Evolutionary conservation across 2,797 vertebrate genomes (phyloP).

Genomic region (Lepilemur ruficaudatus): DNA sequence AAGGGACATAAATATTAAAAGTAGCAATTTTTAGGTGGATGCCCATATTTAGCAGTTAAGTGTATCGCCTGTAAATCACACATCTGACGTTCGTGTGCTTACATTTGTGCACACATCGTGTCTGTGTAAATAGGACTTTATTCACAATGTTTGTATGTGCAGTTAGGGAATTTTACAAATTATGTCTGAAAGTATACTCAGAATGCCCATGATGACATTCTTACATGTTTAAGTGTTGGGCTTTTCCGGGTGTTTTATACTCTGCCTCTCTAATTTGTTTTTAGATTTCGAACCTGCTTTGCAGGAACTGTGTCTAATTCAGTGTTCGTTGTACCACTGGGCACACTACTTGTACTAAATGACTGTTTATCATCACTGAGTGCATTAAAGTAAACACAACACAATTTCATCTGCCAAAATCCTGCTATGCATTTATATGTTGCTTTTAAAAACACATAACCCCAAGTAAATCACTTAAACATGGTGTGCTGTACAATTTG

Average conservation of each 20-base stretch:
- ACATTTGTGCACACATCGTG: not conserved
- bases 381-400: slow-evolving; percentile 50
- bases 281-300: slow-evolving; percentile 60
- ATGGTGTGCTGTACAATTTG: not conserved
- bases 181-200: slow-evolving; percentile 13
- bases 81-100: not conserved
- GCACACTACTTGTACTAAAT: slow-evolving; percentile 40
- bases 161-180: slow-evolving; percentile 26
- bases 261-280: slow-evolving; percentile 47
- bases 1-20: slow-evolving; percentile 9
- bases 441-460: slow-evolving; percentile 60
- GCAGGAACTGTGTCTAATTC: slow-evolving; percentile 53
- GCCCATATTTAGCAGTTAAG: slow-evolving; percentile 54
- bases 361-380: slow-evolving; percentile 52
- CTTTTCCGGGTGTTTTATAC: slow-evolving; percentile 32
- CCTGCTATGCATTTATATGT: slow-evolving; percentile 50
- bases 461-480: slow-evolving; percentile 47
- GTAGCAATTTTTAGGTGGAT: slow-evolving; percentile 47
- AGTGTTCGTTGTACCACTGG: slow-evolving; percentile 39
- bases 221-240: slow-evolving; percentile 21
- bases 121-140: slow-evolving; percentile 24
- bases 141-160: slow-evolving; percentile 8
- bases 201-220: not conserved
- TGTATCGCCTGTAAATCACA: not conserved
- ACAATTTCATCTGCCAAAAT: slow-evolving; percentile 46